phyloP scores from a whole-genome alignment of 35 echinoderm and acorn worm genomes.

The Chiridota heheva region DNA sequence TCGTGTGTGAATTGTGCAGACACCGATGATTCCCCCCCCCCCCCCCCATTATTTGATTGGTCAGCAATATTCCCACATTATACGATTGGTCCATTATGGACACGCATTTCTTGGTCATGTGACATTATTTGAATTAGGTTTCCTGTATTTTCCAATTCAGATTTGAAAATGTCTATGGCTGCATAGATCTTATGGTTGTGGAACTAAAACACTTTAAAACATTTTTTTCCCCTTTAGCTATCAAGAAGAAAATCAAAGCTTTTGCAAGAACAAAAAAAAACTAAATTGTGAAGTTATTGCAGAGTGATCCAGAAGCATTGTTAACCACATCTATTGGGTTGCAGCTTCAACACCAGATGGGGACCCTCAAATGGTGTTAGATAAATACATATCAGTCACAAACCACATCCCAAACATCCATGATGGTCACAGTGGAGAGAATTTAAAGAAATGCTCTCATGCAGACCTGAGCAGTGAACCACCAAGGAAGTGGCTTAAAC shows the following conservation, averaged over 20 bases:
- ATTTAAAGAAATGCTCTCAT: conserved; percentile 27
- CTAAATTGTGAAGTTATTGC: not conserved
- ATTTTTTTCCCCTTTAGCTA: not conserved
- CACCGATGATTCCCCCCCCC: too few relatives aligned
- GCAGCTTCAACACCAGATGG: conserved; percentile 58
- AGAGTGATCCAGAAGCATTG: conserved; percentile 26
- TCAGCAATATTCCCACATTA: too few relatives aligned
- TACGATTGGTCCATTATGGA: too few relatives aligned
- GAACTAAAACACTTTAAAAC: too few relatives aligned
- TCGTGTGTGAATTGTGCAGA: too few relatives aligned
- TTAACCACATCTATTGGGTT: conserved; percentile 45
- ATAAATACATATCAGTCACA: conserved; percentile 9
- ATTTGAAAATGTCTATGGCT: too few relatives aligned
- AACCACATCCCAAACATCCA: conserved; percentile 43
- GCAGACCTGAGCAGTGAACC: not conserved
- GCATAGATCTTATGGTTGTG: too few relatives aligned
- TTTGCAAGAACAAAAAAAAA: conserved; percentile 5
- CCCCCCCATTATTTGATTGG: too few relatives aligned
- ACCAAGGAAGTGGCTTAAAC: conserved; percentile 36
- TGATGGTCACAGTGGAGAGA: conserved; percentile 4
- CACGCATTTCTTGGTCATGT: too few relatives aligned
- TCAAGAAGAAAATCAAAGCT: conserved; percentile 1
- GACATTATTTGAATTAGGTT: too few relatives aligned
- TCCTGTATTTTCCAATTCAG: too few relatives aligned
- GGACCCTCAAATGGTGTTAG: conserved; percentile 17